Percentiles rank a stretch among this genome's conserved stretches.
Conservation (phyloP, 2,888 invertebrate species). For the Morpho achilles region DNA sequence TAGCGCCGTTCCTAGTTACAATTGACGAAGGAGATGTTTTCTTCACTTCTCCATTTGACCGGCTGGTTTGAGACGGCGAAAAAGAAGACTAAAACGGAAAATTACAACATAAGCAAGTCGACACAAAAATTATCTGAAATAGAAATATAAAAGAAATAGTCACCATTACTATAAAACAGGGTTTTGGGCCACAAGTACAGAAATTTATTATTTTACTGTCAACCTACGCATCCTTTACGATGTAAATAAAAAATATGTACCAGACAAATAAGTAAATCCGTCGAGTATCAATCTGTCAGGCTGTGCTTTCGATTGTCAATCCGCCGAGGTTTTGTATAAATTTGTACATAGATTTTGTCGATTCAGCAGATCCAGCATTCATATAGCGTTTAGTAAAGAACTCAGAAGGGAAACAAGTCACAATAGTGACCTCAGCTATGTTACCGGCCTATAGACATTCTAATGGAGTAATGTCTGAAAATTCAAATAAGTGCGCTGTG, state of each 20-base stretch:
- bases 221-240: constrained; percentile 13
- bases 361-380: too few species aligned
- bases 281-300: too few species aligned
- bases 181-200: constrained; percentile 2
- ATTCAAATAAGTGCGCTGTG: too few species aligned
- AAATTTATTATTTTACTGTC: constrained; percentile 2
- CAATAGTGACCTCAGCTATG: too few species aligned
- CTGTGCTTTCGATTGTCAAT: too few species aligned
- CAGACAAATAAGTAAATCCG: too few species aligned
- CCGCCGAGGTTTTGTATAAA: too few species aligned
- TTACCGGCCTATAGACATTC: too few species aligned
- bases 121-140: constrained; percentile 9
- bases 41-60: constrained; percentile 56
- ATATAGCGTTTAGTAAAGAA: too few species aligned
- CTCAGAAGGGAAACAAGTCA: too few species aligned
- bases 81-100: constrained; percentile 53
- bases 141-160: constrained; percentile 12
- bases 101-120: constrained; percentile 17
- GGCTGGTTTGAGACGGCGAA: constrained; percentile 46
- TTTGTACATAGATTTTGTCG: too few species aligned
- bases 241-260: constrained; percentile 6
- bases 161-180: constrained; percentile 11
- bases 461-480: too few species aligned
- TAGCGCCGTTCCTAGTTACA: constrained; percentile 80
- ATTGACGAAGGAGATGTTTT: constrained; percentile 63